Base-by-base conservation (phyloP, 2,888 invertebrate species). In the Tholera decimalis region DNA sequence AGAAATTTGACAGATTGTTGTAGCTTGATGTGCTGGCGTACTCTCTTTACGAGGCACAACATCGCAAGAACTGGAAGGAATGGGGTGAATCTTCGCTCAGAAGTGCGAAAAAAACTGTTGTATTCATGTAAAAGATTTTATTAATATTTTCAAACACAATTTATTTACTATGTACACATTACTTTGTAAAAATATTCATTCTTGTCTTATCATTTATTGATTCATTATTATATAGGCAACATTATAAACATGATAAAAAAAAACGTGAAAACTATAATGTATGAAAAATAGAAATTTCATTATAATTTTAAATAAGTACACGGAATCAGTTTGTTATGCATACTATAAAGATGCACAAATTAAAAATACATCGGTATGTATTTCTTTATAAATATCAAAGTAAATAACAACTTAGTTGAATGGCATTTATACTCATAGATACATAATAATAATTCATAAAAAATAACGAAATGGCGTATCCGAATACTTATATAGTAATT, bases 171-270 rank as follows among this genome's bases (percentile, higher is more conserved):
- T 95, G 91, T 95, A 95, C 95, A 95, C 92, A 94, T 95, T 95
- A 94, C 90, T 93, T 93, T 95, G 95, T 95, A 95, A 95, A 95
- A 95, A 95, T 95, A 95, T 95, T 93, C 91, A 94, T 93, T 94
- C 92, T 94, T 91, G 91, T 93, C 94, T 94, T 93, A 93, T 90
- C 92, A 92, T 88, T 91, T 93, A 93, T 90, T 93, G 94, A 93
- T 94, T 94, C 88, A 91, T 92, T 92, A 92, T 91, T 93, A 84
- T 89, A 91, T 90, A 93, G 92, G 93, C 92, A 93, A 93, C 93
- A 92, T 93, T 91, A 89, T 83, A 92, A 92, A 93, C 93, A 89
- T 88, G 87, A 83, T 89, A 91, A 92, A 88, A 91, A 92, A 90
- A 92, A 90, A 88, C 84, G 87, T 87, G 89, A 90, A 90, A 90